A percentile compares a stretch with the other conserved stretches of the same genome.
These are phyloP conservation scores for Poecilobothrus nobilitatus DNA, from an alignment of 2,888 invertebrate genomes.

Conservation along the genomic window DNA sequence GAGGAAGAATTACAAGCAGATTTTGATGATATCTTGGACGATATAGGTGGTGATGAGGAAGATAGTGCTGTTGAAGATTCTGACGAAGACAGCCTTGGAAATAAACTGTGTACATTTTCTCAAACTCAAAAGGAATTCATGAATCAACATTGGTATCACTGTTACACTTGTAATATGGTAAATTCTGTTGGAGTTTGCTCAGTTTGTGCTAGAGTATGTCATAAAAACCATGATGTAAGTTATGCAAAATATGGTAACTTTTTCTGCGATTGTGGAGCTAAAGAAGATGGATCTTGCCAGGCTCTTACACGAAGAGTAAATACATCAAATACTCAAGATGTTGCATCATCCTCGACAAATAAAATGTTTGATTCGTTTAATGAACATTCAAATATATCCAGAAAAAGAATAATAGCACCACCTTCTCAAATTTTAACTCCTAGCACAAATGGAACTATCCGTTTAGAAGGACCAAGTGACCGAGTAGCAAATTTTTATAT, in stretches of 20 bases:
- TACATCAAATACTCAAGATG: constrained; percentile 17
- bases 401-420: constrained; percentile 55
- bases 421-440: constrained; percentile 26
- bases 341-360: constrained; percentile 29
- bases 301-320: constrained; percentile 43
- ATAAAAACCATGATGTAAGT: constrained; percentile 90
- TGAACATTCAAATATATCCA: constrained; percentile 34
- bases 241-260: constrained; percentile 98
- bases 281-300: constrained; percentile 74
- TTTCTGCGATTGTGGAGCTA: constrained; percentile 98
- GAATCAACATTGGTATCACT: constrained; percentile 99
- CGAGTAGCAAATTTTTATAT: constrained; percentile 30
- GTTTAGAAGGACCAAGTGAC: constrained; percentile 27
- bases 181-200: constrained; percentile 98
- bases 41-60: constrained; percentile 83
- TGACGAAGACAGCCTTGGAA: constrained; percentile 43
- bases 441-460: constrained; percentile 17
- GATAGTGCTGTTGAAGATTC: constrained; percentile 75
- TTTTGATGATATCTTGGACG: constrained; percentile 76
- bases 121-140: constrained; percentile 96
- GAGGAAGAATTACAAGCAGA: constrained; percentile 68
- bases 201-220: constrained; percentile 94
- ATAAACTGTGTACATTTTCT: constrained; percentile 90
- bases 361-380: constrained; percentile 30
- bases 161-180: constrained; percentile 95